Conservation (phyloP, 2,797 vertebrate genomes). For the Gymnocypris eckloni region DNA sequence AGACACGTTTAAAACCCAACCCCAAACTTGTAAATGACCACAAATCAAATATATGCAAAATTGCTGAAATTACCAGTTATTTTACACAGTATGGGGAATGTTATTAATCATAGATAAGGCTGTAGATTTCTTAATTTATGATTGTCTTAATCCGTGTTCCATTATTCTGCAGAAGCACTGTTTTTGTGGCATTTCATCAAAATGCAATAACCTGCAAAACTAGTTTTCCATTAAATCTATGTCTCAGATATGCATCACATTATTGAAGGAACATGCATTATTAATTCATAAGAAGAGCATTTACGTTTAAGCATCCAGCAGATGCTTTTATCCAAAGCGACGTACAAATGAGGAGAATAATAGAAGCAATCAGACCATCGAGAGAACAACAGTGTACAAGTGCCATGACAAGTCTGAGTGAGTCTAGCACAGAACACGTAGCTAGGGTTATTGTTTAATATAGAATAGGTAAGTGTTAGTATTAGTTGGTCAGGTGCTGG, state of each 20-base stretch:
- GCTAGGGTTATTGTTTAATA: too few species aligned
- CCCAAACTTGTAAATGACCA: neutral
- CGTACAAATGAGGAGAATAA: too few species aligned
- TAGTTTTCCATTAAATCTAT: neutral
- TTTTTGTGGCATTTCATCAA: neutral
- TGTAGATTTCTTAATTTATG: neutral
- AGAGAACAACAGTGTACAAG: too few species aligned
- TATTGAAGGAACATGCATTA: neutral
- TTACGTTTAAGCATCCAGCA: too few species aligned
- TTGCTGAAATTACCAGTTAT: neutral
- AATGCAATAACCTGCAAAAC: neutral
- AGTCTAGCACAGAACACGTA: too few species aligned
- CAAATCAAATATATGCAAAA: too few species aligned
- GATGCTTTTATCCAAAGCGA: too few species aligned
- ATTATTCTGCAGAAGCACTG: neutral
- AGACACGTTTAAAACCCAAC: too few species aligned
- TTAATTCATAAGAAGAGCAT: neutral
- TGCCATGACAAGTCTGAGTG: too few species aligned
- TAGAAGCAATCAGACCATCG: too few species aligned
- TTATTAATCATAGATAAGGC: neutral
- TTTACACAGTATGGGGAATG: neutral
- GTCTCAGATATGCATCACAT: neutral
- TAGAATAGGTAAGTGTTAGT: too few species aligned
- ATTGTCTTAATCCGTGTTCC: neutral
- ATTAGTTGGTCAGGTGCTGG: too few species aligned